Evolutionary conservation across 2,113 vertebrate species (phyloP).

Genomic region (cat (Felis catus)): F.catus_Fca126_mat1.0 CM031420.1:59369001-59369500

Average conservation of each 20-base stretch:
- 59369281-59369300: not conserved
- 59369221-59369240: not conserved
- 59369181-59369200: not conserved
- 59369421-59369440: no score
- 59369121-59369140: conserved; percentile 17
- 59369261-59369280: not conserved
- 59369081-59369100: not conserved
- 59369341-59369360: not conserved
- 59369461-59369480: no score
- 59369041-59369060: not conserved
- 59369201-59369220: not conserved
- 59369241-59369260: not conserved
- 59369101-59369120: not conserved
- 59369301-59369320: not conserved
- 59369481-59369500: no score
- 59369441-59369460: no score
- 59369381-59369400: not conserved
- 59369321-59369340: not conserved
- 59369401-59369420: not conserved
- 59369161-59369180: not conserved
- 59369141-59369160: not conserved
- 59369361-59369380: not conserved
- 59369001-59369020: not conserved
- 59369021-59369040: not conserved
- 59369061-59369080: not conserved